Conservation (phyloP, 1,140 invertebrate genomes). For the Scylla paramamosain region DNA sequence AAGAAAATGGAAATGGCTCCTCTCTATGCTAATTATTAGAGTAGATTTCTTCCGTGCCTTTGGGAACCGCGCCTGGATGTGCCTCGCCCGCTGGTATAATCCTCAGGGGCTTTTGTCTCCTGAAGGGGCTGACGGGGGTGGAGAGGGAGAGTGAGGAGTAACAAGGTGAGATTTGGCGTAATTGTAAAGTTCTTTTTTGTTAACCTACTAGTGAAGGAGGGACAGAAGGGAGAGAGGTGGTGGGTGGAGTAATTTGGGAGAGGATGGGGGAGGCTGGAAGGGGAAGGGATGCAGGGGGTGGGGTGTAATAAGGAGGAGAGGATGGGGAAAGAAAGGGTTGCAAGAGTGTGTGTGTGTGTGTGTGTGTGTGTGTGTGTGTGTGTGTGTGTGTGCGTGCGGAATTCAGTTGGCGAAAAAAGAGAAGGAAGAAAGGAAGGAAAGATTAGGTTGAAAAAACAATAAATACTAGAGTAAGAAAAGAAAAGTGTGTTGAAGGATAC, state of each 20-base stretch:
- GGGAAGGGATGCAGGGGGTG: too few species aligned
- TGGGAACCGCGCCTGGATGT: conserved; percentile 42
- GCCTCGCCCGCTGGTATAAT: neutral
- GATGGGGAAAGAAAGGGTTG: neutral
- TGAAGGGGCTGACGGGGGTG: conserved; percentile 12
- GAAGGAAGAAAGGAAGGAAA: neutral
- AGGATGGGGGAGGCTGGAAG: too few species aligned
- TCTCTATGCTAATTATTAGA: conserved; percentile 74
- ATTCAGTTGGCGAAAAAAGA: neutral
- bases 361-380: too few species aligned
- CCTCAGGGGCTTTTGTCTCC: neutral
- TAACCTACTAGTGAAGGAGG: too few species aligned
- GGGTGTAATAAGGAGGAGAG: neutral
- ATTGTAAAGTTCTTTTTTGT: too few species aligned
- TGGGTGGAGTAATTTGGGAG: too few species aligned
- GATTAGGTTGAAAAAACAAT: too few species aligned
- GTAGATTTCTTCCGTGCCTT: conserved; percentile 60
- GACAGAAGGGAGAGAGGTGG: too few species aligned
- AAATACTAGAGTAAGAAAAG: too few species aligned
- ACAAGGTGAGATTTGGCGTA: too few species aligned
- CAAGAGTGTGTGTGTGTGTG: neutral
- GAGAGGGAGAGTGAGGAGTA: neutral
- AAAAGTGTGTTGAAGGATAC: neutral
- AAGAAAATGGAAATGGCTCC: conserved; percentile 65
- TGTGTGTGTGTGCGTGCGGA: too few species aligned